These are phyloP conservation scores for Drosophila ogumai DNA, from an alignment of 1,140 invertebrate species.

Conservation along the genomic window DNA sequence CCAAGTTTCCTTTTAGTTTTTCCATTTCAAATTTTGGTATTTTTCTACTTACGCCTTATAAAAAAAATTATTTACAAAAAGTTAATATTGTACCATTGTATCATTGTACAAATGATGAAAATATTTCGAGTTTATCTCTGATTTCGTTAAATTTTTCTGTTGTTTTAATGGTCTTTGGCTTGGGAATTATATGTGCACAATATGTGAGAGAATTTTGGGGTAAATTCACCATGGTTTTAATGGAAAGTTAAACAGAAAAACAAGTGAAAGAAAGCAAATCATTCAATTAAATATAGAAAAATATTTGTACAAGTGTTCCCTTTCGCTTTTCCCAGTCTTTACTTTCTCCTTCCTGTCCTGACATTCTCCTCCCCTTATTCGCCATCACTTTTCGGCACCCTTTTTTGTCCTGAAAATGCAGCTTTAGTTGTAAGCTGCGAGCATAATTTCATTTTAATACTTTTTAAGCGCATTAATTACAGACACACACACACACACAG, in stretches of 20 bases:
- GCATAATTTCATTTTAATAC: conserved; percentile 61
- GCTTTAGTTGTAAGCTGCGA: conserved; percentile 55
- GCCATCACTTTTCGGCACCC: not conserved
- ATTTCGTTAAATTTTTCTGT: conserved; percentile 8
- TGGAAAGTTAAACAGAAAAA: no score
- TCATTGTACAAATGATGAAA: not conserved
- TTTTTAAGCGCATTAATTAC: conserved; percentile 65
- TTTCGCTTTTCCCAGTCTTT: not conserved
- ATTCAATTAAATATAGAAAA: no score
- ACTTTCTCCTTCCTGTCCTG: not conserved
- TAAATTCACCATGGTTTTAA: no score
- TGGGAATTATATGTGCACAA: no score
- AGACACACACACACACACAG: conserved; percentile 1
- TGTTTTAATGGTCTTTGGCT: conserved; percentile 19
- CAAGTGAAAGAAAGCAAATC: no score
- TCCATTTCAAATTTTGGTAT: not conserved
- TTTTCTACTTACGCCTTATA: not conserved
- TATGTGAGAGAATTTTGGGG: no score
- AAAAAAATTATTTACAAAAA: not conserved
- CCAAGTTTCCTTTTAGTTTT: conserved; percentile 47
- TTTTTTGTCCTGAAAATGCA: conserved; percentile 22
- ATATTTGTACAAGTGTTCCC: not conserved
- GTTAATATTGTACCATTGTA: no score
- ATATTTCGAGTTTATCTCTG: not conserved
- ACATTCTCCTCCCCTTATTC: not conserved